Percentiles rank a stretch among this genome's conserved stretches.
phyloP scores from a whole-genome alignment of 2,113 vertebrate species.

The Nannospalax galili region DNA sequence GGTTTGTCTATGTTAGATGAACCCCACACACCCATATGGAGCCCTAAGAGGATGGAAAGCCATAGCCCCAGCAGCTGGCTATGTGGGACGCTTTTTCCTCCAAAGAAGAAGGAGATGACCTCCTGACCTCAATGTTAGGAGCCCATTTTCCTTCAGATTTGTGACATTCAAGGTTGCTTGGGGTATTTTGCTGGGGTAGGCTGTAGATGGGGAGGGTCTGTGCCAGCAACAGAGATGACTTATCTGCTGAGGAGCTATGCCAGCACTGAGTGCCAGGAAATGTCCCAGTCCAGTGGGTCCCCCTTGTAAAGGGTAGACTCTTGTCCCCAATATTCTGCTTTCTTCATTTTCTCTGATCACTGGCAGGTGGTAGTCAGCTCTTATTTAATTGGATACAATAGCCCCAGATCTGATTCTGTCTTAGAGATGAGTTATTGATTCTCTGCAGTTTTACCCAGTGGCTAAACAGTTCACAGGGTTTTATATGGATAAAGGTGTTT shows the following conservation, averaged over 20 bases:
- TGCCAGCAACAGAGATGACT: background rate
- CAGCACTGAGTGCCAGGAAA: background rate
- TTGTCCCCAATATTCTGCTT: background rate
- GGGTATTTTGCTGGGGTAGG: background rate
- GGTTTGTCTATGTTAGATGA: background rate
- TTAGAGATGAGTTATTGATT: background rate
- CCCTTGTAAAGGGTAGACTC: background rate
- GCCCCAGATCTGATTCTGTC: background rate
- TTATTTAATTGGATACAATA: background rate
- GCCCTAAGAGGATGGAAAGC: background rate
- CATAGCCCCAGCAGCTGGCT: background rate
- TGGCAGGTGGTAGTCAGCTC: background rate
- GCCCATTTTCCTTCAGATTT: background rate
- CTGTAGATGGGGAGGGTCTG: background rate
- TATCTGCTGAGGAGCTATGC: background rate
- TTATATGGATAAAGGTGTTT: accelerated
- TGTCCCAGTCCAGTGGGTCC: background rate
- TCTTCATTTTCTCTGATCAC: background rate
- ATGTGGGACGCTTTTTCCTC: background rate
- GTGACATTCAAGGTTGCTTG: background rate
- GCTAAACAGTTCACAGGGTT: background rate
- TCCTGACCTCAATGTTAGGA: background rate
- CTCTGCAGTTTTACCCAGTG: background rate
- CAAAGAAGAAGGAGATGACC: background rate
- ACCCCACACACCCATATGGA: no score